Base-by-base conservation (phyloP, 2,888 invertebrate species). In the Ditylenchus weischeri region DNA sequence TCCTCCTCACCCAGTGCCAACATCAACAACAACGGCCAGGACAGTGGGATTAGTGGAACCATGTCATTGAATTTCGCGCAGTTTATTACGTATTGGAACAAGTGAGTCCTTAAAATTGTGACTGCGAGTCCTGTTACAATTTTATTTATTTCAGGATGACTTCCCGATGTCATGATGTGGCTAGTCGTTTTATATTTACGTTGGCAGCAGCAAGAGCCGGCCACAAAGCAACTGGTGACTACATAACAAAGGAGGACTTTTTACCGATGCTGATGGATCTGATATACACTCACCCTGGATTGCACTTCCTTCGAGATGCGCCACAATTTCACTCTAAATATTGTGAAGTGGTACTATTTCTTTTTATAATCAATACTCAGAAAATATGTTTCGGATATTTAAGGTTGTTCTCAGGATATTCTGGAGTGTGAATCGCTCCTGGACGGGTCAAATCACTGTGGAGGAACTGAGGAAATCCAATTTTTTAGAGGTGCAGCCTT, bases 271-370 rank as follows among this genome's bases (percentile, higher is more conserved):
- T 85, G 43, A 91, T 93, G 0, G 93, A 94, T 83, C 94, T 98
- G 86, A 90, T 96, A 85, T n/a, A 93, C 82, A 90, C 93, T 2
- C 78, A 82, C 66, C 80, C 81, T 5, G 96, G 98, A 59, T 88
- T 98, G 76, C 91, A 91, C 72, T 98, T 98, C 87, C 88, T 98
- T 68, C 92, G 93, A 85, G 93, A 95, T 84, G 95, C 96, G 69
- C 91, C 91, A 0, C 96, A 98, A 87, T 98, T 98, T 86, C 96
- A 98, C 87, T 93, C 93, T 71, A 89, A 94, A 87, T 98, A 96
- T 84, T 91, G 96, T 78, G 93, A 95, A 85, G 96, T 96, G 84
- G 96, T 91, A 83, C 13, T 23, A 29, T 23, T 54, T 54, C 5
- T 15, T 29, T 29, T 10, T 13, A 15, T 18, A 2, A 1, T 8